Percentiles rank a stretch among this genome's conserved stretches.
Evolutionary conservation across 2,888 invertebrate species (phyloP).

Genomic region (Rhamnusium bicolor): DNA sequence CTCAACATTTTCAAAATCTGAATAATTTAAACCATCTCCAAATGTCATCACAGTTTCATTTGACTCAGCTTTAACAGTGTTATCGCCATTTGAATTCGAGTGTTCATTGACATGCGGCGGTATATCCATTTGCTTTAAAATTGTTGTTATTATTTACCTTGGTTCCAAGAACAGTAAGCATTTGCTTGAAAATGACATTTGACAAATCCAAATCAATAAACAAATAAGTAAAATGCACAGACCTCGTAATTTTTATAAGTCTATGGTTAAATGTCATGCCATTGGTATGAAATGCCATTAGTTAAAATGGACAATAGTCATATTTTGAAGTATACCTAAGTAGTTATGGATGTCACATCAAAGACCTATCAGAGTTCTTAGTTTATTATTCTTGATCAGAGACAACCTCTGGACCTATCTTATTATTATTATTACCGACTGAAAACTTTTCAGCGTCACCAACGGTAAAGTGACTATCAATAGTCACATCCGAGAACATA

Average conservation of each 20-base stretch:
- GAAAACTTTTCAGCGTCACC: no score
- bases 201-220: no score
- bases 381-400: no score
- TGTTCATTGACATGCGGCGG: not conserved
- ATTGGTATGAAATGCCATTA: not conserved
- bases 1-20: constrained; percentile 39
- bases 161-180: not conserved
- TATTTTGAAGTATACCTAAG: no score
- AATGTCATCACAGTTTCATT: constrained; percentile 22
- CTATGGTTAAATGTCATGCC: not conserved
- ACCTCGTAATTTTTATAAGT: not conserved
- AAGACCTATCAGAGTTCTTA: no score
- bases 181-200: not conserved
- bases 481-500: no score
- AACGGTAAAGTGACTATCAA: no score
- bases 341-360: no score
- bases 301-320: not conserved
- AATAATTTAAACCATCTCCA: constrained; percentile 36
- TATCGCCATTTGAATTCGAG: constrained; percentile 9
- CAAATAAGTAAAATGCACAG: no score
- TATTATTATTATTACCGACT: no score
- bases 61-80: constrained; percentile 28
- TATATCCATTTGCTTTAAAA: not conserved
- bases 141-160: not conserved
- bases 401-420: no score